Evolutionary conservation across 1,140 invertebrate species (phyloP).

Genomic region (Halesus radiatus): DNA sequence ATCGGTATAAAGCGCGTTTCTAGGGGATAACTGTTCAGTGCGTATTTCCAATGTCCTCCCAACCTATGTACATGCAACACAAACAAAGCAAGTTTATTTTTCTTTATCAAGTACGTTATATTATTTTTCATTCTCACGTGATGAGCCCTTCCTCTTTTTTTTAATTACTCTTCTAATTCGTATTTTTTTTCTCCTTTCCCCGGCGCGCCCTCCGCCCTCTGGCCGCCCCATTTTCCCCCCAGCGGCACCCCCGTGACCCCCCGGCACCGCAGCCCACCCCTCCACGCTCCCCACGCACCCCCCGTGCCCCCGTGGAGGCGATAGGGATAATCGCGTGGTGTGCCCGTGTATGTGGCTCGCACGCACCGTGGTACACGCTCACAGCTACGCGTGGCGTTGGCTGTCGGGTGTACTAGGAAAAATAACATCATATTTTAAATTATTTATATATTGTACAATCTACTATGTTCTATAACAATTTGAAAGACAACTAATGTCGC

Average conservation of each 20-base stretch:
- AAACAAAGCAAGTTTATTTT: too few species aligned
- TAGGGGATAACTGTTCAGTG: too few species aligned
- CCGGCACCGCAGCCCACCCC: conserved; percentile 32
- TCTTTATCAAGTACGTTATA: too few species aligned
- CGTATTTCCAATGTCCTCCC: too few species aligned
- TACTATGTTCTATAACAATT: too few species aligned
- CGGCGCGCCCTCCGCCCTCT: conserved; percentile 23
- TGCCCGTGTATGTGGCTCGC: conserved; percentile 6
- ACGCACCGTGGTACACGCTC: neutral
- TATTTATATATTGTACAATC: too few species aligned
- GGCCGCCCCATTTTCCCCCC: neutral
- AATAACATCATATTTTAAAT: too few species aligned
- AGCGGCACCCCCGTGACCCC: conserved; percentile 1
- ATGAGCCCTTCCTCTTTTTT: conserved; percentile 17
- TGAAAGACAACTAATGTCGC: too few species aligned
- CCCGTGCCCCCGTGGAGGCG: neutral
- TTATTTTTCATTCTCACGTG: neutral
- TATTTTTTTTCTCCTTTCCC: conserved; percentile 8
- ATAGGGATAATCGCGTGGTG: neutral
- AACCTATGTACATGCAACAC: too few species aligned
- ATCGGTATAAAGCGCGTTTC: too few species aligned
- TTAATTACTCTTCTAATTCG: conserved; percentile 26
- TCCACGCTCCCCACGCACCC: neutral
- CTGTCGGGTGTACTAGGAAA: too few species aligned
- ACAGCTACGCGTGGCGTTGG: neutral